phyloP scores from a whole-genome alignment of 2,113 vertebrate genomes.

The Irena cyanogastra region DNA sequence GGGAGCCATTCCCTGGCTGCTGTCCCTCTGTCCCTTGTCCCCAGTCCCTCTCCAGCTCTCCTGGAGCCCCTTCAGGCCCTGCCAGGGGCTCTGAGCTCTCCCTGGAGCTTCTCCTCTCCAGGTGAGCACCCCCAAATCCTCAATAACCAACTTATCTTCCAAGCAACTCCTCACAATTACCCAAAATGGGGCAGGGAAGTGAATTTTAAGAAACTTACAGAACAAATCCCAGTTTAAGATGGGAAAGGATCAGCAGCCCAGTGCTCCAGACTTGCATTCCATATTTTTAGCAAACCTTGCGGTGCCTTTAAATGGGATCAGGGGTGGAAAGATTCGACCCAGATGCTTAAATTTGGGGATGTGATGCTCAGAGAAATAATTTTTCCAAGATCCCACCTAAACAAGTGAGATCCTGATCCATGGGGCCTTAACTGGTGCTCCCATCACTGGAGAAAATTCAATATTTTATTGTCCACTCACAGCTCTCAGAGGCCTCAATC shows the following conservation, averaged over 20 bases:
- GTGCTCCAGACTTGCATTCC: neutral
- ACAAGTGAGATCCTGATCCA: neutral
- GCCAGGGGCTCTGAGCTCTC: neutral
- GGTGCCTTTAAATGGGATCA: neutral
- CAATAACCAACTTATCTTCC: neutral
- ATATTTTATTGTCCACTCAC: no score
- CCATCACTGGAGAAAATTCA: no score
- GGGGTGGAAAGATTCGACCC: neutral
- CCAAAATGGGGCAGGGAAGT: neutral
- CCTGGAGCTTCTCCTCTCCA: neutral
- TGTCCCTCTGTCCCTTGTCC: neutral
- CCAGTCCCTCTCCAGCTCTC: neutral
- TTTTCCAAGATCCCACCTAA: neutral
- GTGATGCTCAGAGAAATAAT: neutral
- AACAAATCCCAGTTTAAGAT: neutral
- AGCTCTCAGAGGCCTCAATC: no score
- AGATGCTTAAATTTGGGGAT: neutral
- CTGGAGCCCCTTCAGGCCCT: neutral
- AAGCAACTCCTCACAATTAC: neutral
- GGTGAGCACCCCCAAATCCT: fast-evolving
- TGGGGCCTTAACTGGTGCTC: neutral
- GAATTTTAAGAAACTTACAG: neutral
- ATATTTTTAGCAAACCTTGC: neutral
- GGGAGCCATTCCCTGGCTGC: neutral
- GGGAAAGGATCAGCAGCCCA: neutral